These are phyloP conservation scores for silkworm (Bombyx mori) DNA, from an alignment of 1,140 invertebrate species.

Conservation along the genomic window DNA sequence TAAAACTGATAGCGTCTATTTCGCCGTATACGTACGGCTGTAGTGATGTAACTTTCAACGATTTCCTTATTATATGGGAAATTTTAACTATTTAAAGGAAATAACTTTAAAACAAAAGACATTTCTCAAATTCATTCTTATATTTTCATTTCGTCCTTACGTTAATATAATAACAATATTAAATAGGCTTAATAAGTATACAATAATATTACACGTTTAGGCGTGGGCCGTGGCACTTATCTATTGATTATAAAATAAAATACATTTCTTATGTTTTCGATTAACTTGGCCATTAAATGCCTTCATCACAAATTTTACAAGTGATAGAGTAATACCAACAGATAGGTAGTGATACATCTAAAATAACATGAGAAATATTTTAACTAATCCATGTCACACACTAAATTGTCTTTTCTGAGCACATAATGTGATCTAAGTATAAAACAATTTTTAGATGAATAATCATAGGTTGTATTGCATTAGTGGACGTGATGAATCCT, in stretches of 20 bases:
- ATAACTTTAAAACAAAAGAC: neutral
- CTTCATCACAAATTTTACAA: slow-evolving; percentile 57
- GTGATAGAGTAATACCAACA: slow-evolving; percentile 19
- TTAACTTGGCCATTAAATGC: slow-evolving; percentile 66
- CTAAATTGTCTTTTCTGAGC: slow-evolving; percentile 67
- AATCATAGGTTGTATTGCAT: slow-evolving; percentile 10
- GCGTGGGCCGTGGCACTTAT: slow-evolving; percentile 67
- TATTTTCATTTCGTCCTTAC: slow-evolving; percentile 54
- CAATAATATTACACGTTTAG: slow-evolving; percentile 58
- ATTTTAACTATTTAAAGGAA: too few relatives aligned
- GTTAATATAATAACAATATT: slow-evolving; percentile 52
- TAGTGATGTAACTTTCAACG: too few relatives aligned
- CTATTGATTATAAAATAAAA: slow-evolving; percentile 64
- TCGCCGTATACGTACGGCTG: too few relatives aligned
- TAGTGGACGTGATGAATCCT: slow-evolving; percentile 44
- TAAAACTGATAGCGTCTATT: too few relatives aligned
- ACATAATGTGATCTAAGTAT: slow-evolving; percentile 33
- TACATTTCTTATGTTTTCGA: slow-evolving; percentile 50
- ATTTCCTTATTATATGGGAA: too few relatives aligned
- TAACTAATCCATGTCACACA: slow-evolving; percentile 22
- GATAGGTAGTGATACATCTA: slow-evolving; percentile 27
- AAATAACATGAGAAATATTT: slow-evolving; percentile 11
- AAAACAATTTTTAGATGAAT: slow-evolving; percentile 19
- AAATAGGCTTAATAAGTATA: slow-evolving; percentile 59
- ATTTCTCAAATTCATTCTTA: slow-evolving; percentile 22